Base-by-base conservation (phyloP, 2,797 vertebrate genomes). In the Acrossocheilus fasciatus region DNA sequence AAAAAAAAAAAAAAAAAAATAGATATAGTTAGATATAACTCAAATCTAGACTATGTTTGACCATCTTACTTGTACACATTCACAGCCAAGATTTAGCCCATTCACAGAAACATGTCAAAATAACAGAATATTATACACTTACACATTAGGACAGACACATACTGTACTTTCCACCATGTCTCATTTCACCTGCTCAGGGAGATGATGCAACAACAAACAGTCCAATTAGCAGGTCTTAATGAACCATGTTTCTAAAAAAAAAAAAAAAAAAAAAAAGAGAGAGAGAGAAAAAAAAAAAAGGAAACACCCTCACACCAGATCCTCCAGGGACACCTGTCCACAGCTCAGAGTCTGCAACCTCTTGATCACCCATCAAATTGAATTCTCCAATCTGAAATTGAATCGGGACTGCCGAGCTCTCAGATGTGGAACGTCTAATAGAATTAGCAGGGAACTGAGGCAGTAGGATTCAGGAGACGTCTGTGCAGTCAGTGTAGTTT, bases 401-500 rank as follows among this genome's bases (percentile, higher is more conserved):
- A 93, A 93, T 92, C 86, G 80, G 76, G 89, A 87, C 82, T 57
- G 69, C 87, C 80, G 87, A 59, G 18, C 81, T 83, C 89, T 92
- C 89, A 91, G 88, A 91, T 92, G 84, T 81, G 30, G 34, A 88
- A 88, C 66, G 47, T 89, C 83, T 93, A 94, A 91, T 74, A 86
- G 88, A 88, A 93, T 93, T 91, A 90, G 76, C 73, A 87, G 87
- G 75, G 36, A 74, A 83, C 36, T 14, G 57, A 52, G 30, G 73
- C 83, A 64, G 52, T 47, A 73, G 9, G 10, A 36, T 57, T 34
- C 57, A n/a, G 68, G 17, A 79, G n/a, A 75, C 43, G 4, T 23
- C 68, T 69, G 26, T 26, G 17, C 18, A 47, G 26, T 85, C 50
- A 59, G n/a, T 59, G n/a, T 62, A 36, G 36, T 50, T 78, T 70